Base-by-base conservation (phyloP, 2,113 vertebrate species). In the Deroptyus accipitrinus region DNA sequence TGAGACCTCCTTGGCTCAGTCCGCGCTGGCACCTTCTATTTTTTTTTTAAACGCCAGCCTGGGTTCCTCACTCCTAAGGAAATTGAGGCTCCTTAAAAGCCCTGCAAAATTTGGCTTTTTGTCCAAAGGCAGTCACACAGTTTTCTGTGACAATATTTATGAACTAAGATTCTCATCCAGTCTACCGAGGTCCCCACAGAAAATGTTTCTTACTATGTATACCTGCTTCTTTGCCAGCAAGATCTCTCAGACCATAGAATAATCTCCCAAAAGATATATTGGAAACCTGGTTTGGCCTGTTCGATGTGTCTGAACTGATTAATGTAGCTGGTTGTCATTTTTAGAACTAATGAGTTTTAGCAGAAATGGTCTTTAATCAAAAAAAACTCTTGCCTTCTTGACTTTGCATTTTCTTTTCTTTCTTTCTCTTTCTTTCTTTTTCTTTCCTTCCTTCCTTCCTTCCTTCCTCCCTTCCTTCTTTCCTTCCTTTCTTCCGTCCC, bases 331-430 rank as follows among this genome's bases (percentile, higher is more conserved):
- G 37, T 42, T 90, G 85, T 59, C 72, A 83, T 88, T 92, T 93
- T 88, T 64, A 80, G 76, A 95, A 88, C 23, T 52, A 85, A 90
- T 46, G 72, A 67, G 73, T 95, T 96, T 88, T 67, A 74, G 77
- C 18, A 82, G 72, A 61, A 95, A 78, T 69, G 4, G 17, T 64
- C 51, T 87, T 74, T 70, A 80, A 41, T 5, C 7, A 16, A 8
- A 31, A 68, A 48, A 51, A 7, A 1, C 7, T 48, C 62, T 46
- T 39, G 61, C 35, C 33, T 57, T 57, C 68, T 69, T 74, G 37
- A 74, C 22, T 74, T 62, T 49, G 13, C 23, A 10, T 76, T 7
- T 4, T 13, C 54, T 31, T 55, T 20, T 8, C 30, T 19, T 57
- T 13, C 2, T 33, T 20, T 13, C 18, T 8, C 18, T 20, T 33